Evolutionary conservation across 37 sponge, comb jelly and placozoan genomes (phyloP).

Genomic region (Halisarca cf. caerulea): DNA sequence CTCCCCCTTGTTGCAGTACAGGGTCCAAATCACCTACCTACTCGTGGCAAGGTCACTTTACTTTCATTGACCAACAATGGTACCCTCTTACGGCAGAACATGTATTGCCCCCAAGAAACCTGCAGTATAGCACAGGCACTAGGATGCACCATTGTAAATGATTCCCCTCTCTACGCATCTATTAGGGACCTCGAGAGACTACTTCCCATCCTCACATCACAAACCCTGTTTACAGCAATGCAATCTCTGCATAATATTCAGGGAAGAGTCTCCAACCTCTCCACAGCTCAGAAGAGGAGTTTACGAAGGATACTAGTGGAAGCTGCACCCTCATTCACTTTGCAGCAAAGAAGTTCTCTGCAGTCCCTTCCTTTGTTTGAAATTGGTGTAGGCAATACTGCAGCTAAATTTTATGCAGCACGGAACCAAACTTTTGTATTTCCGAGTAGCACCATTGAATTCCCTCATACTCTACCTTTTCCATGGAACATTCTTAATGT

Average conservation of each 20-base stretch:
- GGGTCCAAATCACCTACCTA: not conserved
- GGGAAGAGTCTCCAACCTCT: not conserved
- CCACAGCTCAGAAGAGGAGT: not conserved
- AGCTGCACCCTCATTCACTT: not conserved
- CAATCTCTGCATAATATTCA: not conserved
- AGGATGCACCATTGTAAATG: conserved; percentile 6
- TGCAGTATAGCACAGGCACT: not conserved
- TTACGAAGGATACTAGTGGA: not conserved
- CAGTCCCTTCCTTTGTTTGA: conserved; percentile 40
- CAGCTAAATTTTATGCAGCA: too few relatives aligned
- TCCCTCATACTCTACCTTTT: conserved; percentile 12
- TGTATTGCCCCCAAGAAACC: not conserved
- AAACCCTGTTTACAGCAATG: not conserved
- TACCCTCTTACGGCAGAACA: not conserved
- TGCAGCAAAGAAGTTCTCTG: not conserved
- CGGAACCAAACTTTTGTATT: too few relatives aligned
- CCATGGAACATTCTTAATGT: conserved; percentile 34
- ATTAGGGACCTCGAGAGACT: not conserved
- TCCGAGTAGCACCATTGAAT: not conserved
- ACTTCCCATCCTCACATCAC: not conserved
- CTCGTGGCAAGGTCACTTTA: not conserved
- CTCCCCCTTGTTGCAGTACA: conserved; percentile 28
- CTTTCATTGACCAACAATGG: not conserved
- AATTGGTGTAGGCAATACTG: conserved; percentile 34
- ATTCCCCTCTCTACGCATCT: conserved; percentile 1